Evolutionary conservation across 2,797 vertebrate genomes (phyloP).

Genomic region (Thalassophryne amazonica): DNA sequence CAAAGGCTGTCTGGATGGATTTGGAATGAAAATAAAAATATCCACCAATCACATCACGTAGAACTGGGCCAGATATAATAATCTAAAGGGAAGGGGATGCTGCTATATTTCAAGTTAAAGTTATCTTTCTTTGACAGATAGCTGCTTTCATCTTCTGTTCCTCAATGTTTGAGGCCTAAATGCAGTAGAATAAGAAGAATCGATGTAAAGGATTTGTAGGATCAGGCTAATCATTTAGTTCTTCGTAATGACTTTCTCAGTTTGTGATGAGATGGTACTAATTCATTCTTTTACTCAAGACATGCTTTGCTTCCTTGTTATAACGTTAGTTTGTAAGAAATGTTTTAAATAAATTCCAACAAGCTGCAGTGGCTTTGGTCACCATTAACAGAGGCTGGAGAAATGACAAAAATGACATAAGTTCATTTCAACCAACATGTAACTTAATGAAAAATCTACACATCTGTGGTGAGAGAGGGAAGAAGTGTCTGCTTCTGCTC

Average conservation of each 20-base stretch:
- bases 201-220: background rate
- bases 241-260: constrained; percentile 9
- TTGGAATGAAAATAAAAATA: constrained; percentile 46
- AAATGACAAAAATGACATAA: too few species aligned
- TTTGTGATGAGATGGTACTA: constrained; percentile 1
- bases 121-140: constrained; percentile 20
- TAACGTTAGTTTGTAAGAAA: constrained; percentile 13
- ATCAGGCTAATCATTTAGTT: background rate
- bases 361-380: too few species aligned
- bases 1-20: constrained; percentile 29
- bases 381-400: too few species aligned
- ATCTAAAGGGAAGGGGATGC: constrained; percentile 10
- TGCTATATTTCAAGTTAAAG: constrained; percentile 17
- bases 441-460: too few species aligned
- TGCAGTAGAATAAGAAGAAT: background rate
- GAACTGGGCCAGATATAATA: background rate
- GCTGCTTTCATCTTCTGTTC: constrained; percentile 1
- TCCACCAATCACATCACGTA: background rate
- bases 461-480: too few species aligned
- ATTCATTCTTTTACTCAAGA: constrained; percentile 20
- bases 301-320: constrained; percentile 14
- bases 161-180: background rate
- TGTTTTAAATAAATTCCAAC: too few species aligned
- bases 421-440: too few species aligned
- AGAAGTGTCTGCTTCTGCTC: too few species aligned